A percentile compares a stretch with the other conserved stretches of the same genome.
Conservation (phyloP, 2,797 vertebrate species). For the Threskiornis aethiopicus region DNA sequence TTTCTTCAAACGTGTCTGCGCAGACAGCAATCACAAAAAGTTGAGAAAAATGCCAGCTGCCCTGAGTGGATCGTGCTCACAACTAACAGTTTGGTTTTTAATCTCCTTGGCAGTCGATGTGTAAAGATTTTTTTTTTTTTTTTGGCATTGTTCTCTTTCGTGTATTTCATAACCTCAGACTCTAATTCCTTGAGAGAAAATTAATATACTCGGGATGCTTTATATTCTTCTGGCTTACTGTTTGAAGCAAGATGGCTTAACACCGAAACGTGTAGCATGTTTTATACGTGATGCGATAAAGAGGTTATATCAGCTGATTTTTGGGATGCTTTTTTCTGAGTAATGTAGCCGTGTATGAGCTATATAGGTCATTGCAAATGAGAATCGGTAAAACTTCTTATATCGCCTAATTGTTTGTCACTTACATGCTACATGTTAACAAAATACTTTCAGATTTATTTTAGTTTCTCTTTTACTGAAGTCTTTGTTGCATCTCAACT, state of each 20-base stretch:
- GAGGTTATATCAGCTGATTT: background rate
- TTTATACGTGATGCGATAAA: background rate
- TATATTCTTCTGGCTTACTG: background rate
- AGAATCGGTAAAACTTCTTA: background rate
- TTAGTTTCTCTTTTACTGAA: background rate
- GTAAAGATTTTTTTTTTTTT: background rate
- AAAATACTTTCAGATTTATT: background rate
- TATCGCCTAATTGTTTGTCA: background rate
- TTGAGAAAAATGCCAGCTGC: constrained; percentile 21
- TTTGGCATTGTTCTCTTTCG: background rate
- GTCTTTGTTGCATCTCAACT: background rate
- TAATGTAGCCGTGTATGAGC: background rate
- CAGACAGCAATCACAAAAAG: constrained; percentile 15
- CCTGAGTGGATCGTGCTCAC: background rate
- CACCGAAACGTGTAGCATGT: background rate
- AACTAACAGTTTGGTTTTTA: background rate
- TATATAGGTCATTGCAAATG: background rate
- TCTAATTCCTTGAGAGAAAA: background rate
- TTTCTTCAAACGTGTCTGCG: background rate
- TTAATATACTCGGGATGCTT: background rate
- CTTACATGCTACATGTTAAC: background rate
- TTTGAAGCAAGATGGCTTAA: background rate
- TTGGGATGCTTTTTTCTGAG: background rate
- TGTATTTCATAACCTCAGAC: constrained; percentile 1
- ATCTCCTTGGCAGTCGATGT: background rate